Evolutionary conservation across 2,888 invertebrate genomes (phyloP).

Genomic region (Agapostemon virescens): DNA sequence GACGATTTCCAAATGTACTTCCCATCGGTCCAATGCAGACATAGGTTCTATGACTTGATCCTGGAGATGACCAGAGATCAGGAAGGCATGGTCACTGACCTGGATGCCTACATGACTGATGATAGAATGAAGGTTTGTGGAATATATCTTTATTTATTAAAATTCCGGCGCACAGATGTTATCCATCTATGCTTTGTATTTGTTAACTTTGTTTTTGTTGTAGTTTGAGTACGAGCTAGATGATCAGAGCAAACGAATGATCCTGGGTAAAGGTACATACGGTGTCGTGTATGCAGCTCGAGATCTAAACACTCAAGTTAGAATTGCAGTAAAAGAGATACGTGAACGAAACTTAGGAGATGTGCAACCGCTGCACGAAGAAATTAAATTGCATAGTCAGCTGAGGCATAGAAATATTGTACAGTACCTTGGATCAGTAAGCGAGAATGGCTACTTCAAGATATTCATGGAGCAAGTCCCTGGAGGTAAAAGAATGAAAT

Average conservation of each 20-base stretch:
- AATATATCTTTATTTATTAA: background rate
- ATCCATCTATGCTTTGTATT: too few species aligned
- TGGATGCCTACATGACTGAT: slow-evolving; percentile 88
- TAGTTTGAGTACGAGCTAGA: slow-evolving; percentile 97
- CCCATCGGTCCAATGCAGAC: slow-evolving; percentile 92
- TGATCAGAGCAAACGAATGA: slow-evolving; percentile 91
- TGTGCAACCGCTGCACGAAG: slow-evolving; percentile 98
- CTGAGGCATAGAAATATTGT: slow-evolving; percentile 98
- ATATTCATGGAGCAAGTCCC: slow-evolving; percentile 99
- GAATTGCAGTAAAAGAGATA: slow-evolving; percentile 99
- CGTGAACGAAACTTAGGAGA: slow-evolving; percentile 97
- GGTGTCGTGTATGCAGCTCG: slow-evolving; percentile 97
- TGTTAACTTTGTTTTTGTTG: slow-evolving; percentile 63
- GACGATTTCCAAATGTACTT: slow-evolving; percentile 99
- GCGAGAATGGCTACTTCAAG: slow-evolving; percentile 97
- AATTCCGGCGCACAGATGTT: too few species aligned
- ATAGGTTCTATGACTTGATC: slow-evolving; percentile 91
- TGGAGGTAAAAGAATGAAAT: slow-evolving; percentile 83
- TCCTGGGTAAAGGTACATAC: slow-evolving; percentile 97
- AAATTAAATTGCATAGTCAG: slow-evolving; percentile 98
- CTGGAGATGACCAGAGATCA: slow-evolving; percentile 94
- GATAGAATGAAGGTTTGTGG: slow-evolving; percentile 85
- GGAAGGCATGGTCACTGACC: slow-evolving; percentile 88
- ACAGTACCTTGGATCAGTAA: slow-evolving; percentile 96
- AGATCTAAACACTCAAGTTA: slow-evolving; percentile 94